A percentile compares a stretch with the other conserved stretches of the same genome.
phyloP scores from a whole-genome alignment of 2,797 vertebrate genomes.

The Vireo griseus region DNA sequence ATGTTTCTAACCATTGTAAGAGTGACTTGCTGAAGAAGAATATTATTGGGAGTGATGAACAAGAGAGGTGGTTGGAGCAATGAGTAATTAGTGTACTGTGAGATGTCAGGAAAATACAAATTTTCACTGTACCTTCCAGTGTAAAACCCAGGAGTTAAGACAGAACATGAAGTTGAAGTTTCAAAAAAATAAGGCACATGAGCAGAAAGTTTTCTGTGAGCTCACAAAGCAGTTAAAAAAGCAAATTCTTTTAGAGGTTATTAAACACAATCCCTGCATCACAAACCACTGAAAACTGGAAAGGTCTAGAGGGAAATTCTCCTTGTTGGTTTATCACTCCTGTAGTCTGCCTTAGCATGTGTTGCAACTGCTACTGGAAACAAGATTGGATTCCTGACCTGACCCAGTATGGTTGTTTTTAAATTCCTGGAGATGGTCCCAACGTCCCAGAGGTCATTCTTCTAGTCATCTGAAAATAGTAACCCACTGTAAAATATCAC shows the following conservation, averaged over 20 bases:
- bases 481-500: neutral
- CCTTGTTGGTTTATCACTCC: neutral
- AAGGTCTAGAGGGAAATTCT: neutral
- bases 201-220: neutral
- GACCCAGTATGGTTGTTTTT: neutral
- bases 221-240: neutral
- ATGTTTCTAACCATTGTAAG: neutral
- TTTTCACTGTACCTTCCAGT: neutral
- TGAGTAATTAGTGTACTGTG: neutral
- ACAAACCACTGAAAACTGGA: neutral
- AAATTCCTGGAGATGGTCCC: neutral
- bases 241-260: neutral
- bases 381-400: neutral
- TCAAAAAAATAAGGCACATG: neutral
- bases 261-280: neutral
- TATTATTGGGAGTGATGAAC: neutral
- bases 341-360: neutral
- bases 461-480: conserved; percentile 12
- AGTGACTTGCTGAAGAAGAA: neutral
- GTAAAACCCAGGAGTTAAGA: neutral
- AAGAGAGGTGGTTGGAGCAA: neutral
- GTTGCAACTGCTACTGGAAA: neutral
- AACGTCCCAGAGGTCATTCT: neutral
- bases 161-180: neutral
- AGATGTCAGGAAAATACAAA: neutral